Evolutionary conservation across 2,797 vertebrate species (phyloP).

Genomic region (Sebastes itinus): DNA sequence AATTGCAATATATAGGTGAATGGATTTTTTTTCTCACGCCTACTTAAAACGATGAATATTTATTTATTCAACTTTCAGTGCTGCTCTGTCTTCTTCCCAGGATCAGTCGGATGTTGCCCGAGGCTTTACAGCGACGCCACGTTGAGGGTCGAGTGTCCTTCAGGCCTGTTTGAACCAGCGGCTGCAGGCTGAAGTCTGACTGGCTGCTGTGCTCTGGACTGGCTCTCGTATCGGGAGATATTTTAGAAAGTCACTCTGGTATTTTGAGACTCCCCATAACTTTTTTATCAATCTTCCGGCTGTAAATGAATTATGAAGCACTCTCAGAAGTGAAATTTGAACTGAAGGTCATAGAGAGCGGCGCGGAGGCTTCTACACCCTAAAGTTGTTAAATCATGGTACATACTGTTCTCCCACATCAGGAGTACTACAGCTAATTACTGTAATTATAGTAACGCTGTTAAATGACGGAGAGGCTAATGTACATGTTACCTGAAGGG

Average conservation of each 20-base stretch:
- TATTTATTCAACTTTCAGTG: too few species aligned
- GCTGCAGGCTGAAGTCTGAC: neutral
- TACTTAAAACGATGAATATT: neutral
- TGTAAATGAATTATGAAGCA: slow-evolving; percentile 40
- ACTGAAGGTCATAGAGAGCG: slow-evolving; percentile 11
- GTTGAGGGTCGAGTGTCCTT: slow-evolving; percentile 18
- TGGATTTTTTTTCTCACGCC: too few species aligned
- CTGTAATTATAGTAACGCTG: neutral
- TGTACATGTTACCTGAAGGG: neutral
- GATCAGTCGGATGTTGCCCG: neutral
- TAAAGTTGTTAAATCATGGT: neutral
- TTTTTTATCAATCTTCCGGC: slow-evolving; percentile 19
- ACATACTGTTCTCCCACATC: neutral
- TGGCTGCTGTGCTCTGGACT: neutral
- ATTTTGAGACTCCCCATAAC: slow-evolving; percentile 34
- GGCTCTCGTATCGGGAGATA: neutral
- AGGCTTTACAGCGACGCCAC: neutral
- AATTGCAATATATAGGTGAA: too few species aligned
- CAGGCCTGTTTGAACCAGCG: neutral
- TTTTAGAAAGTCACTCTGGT: slow-evolving; percentile 20
- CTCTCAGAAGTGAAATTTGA: neutral
- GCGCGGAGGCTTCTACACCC: neutral
- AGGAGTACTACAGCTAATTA: neutral
- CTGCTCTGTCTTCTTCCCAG: too few species aligned
- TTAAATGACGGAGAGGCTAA: neutral